Conservation (phyloP, 2,797 vertebrate genomes). For the Heterohyrax brucei region DNA sequence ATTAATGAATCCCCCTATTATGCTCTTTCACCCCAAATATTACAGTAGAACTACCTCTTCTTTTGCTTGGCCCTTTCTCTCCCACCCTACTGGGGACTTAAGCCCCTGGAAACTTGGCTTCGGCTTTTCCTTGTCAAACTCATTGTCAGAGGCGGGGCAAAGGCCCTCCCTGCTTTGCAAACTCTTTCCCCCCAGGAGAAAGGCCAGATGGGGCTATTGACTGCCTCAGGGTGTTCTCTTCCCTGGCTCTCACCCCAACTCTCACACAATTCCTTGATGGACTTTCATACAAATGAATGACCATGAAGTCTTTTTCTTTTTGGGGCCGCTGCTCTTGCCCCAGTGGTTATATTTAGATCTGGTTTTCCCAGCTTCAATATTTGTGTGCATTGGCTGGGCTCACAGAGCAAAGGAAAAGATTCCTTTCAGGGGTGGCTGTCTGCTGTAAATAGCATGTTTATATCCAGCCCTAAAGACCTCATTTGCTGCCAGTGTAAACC, state of each 20-base stretch:
- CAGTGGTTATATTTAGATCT: neutral
- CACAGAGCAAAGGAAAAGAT: neutral
- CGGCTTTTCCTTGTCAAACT: slow-evolving; percentile 50
- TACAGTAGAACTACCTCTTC: neutral
- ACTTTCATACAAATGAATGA: slow-evolving; percentile 73
- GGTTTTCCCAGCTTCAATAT: neutral
- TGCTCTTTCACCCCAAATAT: slow-evolving; percentile 37
- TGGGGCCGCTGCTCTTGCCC: neutral
- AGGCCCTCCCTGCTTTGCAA: neutral
- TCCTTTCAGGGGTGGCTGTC: slow-evolving; percentile 63
- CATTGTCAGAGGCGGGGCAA: neutral
- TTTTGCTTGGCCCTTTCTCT: neutral
- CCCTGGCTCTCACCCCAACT: slow-evolving; percentile 38
- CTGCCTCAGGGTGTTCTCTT: neutral
- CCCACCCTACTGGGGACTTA: neutral
- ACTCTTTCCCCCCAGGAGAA: neutral
- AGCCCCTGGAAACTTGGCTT: neutral
- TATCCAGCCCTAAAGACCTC: neutral
- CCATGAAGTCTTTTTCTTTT: neutral
- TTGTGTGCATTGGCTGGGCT: neutral
- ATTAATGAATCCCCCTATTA: slow-evolving; percentile 10
- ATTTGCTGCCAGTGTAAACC: neutral
- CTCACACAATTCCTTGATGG: neutral
- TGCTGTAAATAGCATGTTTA: neutral
- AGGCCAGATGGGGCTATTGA: slow-evolving; percentile 71